Conservation (phyloP, 2,888 invertebrate species). For the Pecten maximus region DNA sequence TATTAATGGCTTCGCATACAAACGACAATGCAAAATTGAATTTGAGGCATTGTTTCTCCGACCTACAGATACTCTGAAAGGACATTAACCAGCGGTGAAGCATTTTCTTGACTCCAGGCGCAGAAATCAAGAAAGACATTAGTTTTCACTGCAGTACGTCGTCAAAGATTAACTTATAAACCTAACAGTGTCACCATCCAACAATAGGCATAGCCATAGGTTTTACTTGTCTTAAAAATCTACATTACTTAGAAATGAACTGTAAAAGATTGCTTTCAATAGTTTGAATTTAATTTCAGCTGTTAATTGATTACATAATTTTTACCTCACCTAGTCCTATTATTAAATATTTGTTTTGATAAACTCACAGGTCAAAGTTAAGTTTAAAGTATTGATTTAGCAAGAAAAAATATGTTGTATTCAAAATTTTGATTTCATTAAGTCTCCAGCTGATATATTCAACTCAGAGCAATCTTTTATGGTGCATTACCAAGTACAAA, state of each 20-base stretch:
- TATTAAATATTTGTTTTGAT: too few species aligned
- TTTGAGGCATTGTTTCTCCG: conserved; percentile 5
- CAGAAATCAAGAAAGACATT: background rate
- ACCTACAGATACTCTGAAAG: background rate
- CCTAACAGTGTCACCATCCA: background rate
- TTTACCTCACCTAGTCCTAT: too few species aligned
- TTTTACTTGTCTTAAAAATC: background rate
- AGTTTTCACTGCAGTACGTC: background rate
- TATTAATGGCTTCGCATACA: conserved; percentile 3
- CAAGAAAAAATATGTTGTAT: too few species aligned
- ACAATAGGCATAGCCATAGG: background rate
- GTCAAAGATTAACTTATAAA: background rate
- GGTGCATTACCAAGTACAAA: background rate
- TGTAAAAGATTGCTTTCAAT: background rate
- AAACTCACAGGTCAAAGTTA: too few species aligned
- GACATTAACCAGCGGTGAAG: background rate
- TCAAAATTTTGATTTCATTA: too few species aligned
- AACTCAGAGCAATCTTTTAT: background rate
- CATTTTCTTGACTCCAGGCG: background rate
- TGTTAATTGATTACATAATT: too few species aligned
- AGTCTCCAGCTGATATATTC: background rate
- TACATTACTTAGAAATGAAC: background rate
- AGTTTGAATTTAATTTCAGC: background rate
- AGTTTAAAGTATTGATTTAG: too few species aligned
- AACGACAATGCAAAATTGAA: conserved; percentile 19